Conservation (phyloP, 2,888 invertebrate species). For the Amorpha juglandis region DNA sequence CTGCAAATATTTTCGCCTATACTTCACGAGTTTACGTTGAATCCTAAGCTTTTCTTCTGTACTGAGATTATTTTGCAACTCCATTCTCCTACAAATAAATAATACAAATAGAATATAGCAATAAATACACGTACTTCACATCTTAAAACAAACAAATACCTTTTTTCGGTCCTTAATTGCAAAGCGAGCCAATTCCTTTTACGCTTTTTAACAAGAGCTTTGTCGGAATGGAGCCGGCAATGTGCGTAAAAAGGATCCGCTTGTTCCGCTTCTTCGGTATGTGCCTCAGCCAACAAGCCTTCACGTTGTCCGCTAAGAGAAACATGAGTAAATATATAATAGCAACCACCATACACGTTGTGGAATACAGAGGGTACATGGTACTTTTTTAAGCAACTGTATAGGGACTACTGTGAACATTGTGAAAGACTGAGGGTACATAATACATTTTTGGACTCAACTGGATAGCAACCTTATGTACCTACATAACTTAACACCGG, state of each 20-base stretch:
- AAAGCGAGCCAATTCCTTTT: slow-evolving; percentile 94
- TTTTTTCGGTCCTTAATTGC: slow-evolving; percentile 90
- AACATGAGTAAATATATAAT: not conserved
- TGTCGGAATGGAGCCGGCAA: slow-evolving; percentile 97
- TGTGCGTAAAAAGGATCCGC: slow-evolving; percentile 99
- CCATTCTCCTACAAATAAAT: slow-evolving; percentile 70
- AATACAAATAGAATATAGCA: not conserved
- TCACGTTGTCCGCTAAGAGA: slow-evolving; percentile 93
- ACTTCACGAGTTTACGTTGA: slow-evolving; percentile 92
- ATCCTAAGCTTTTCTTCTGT: slow-evolving; percentile 90
- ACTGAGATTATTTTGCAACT: slow-evolving; percentile 85
- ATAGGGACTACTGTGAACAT: too few relatives aligned
- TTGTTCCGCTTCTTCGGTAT: slow-evolving; percentile 94
- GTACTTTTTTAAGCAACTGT: too few relatives aligned
- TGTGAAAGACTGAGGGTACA: too few relatives aligned
- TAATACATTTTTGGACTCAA: too few relatives aligned
- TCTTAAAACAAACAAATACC: slow-evolving; percentile 56
- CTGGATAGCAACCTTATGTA: too few relatives aligned
- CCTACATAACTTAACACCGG: too few relatives aligned
- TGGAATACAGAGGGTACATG: too few relatives aligned
- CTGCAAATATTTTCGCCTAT: slow-evolving; percentile 91
- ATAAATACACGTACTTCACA: not conserved
- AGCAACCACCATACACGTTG: too few relatives aligned
- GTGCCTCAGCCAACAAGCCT: slow-evolving; percentile 96
- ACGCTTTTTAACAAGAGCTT: slow-evolving; percentile 91